Percentiles rank a stretch among this genome's conserved stretches.
These are phyloP conservation scores for Leucoraja erinaceus DNA, from an alignment of 2,113 vertebrate species.

Conservation along the genomic window DNA sequence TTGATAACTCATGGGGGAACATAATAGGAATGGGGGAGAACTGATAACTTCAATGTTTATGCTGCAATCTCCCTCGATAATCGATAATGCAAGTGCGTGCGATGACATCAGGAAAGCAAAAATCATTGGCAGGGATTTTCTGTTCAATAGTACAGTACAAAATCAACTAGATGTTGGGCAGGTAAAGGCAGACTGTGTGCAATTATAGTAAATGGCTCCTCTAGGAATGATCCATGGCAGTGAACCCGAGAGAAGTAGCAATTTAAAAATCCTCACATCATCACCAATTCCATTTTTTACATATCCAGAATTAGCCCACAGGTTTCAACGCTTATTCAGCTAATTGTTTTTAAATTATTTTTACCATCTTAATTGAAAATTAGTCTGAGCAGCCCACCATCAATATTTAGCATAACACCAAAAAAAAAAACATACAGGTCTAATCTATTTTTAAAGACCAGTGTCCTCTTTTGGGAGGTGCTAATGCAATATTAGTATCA, in stretches of 20 bases:
- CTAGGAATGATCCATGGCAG: background rate
- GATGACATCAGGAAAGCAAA: background rate
- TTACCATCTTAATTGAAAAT: constrained; percentile 6
- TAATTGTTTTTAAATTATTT: constrained; percentile 30
- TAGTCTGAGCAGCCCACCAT: background rate
- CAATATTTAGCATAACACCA: constrained; percentile 5
- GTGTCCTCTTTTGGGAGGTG: constrained; percentile 6
- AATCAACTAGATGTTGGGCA: background rate
- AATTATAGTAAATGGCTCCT: background rate
- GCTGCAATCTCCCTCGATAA: background rate
- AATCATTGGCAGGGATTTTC: background rate
- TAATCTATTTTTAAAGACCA: constrained; percentile 26
- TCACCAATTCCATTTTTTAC: background rate
- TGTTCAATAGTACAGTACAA: background rate
- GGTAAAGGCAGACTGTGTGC: background rate
- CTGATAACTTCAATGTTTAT: background rate
- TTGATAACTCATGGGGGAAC: background rate
- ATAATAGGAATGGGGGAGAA: background rate
- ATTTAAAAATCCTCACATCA: background rate
- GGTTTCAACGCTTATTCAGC: constrained; percentile 27
- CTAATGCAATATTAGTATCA: background rate
- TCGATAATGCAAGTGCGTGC: background rate
- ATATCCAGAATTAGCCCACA: background rate
- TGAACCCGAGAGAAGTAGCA: background rate
- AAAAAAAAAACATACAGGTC: background rate